Evolutionary conservation across 37 sponge, comb jelly and placozoan genomes (phyloP).

Genomic region (Cladorhizidae sp.): DNA sequence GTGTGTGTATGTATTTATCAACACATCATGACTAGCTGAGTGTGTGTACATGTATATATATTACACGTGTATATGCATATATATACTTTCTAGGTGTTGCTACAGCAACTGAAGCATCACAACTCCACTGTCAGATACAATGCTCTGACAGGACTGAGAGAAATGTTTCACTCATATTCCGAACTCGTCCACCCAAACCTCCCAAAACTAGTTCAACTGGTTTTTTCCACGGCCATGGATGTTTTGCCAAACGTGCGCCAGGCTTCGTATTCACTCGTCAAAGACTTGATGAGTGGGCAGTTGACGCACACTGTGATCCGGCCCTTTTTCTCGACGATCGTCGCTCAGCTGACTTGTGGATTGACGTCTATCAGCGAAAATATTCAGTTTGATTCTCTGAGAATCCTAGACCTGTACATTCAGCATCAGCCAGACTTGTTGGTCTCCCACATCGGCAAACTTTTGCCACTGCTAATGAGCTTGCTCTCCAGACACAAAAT

Average conservation of each 20-base stretch:
- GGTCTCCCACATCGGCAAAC: background rate
- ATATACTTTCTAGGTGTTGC: slow-evolving; percentile 25
- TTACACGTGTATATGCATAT: background rate
- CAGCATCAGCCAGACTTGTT: slow-evolving; percentile 28
- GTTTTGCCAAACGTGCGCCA: slow-evolving; percentile 26
- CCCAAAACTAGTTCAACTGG: slow-evolving; percentile 24
- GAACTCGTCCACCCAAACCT: slow-evolving; percentile 35
- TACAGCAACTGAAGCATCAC: slow-evolving; percentile 41
- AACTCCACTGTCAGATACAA: slow-evolving; percentile 16
- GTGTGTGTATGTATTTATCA: too few relatives aligned
- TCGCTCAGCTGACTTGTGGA: slow-evolving; percentile 53
- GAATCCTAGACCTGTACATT: slow-evolving; percentile 37
- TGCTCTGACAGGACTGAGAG: slow-evolving; percentile 44
- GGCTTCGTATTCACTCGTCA: slow-evolving; percentile 19
- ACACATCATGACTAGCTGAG: too few relatives aligned
- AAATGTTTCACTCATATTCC: slow-evolving; percentile 31
- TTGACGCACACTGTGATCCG: slow-evolving; percentile 4
- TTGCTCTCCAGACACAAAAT: slow-evolving; percentile 11
- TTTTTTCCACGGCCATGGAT: slow-evolving; percentile 17
- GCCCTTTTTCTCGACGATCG: slow-evolving; percentile 33
- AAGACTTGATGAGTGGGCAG: slow-evolving; percentile 2
- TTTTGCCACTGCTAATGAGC: slow-evolving; percentile 25
- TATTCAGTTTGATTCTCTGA: slow-evolving; percentile 54
- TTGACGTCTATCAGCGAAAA: slow-evolving; percentile 55
- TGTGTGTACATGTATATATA: too few relatives aligned